Base-by-base conservation (phyloP, 2,113 vertebrate species). In the Sorex araneus region DNA sequence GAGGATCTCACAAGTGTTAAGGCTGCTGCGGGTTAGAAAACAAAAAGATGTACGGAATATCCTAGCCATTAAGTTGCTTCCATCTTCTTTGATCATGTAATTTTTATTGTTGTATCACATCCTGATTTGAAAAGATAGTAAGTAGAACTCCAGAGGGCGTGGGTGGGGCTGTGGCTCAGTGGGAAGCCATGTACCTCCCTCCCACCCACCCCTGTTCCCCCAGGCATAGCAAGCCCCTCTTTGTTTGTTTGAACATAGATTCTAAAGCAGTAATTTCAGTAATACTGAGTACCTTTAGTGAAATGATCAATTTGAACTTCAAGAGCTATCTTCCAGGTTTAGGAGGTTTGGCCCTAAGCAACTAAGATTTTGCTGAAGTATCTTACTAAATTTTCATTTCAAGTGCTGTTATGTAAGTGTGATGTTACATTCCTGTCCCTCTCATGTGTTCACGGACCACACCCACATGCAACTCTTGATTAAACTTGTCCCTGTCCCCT, bases 341-440 rank as follows among this genome's bases (percentile, higher is more conserved):
- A n/a, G n/a, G n/a, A n/a, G n/a, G n/a, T n/a, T n/a, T n/a, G n/a
- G n/a, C n/a, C n/a, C 40, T 40, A 40, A 76, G 50, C 34, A 87
- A 90, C 71, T 74, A 78, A 12, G 36, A 9, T 81, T 84, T 91
- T 74, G 30, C 36, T 76, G 23, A 90, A 87, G 32, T 57, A 66
- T 83, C 27, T 85, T 75, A 79, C 25, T 69, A 71, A 36, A 34
- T 94, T 43, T 90, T n/a, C 73, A 87, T 84, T 95, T 94, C 27
- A 67, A 50, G 21, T 40, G 50, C 50, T 40, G 21, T 78, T 74
- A 50, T 75, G 57, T 76, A 71, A 47, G 34, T 11, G 21, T 66
- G 75, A 36, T 54, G 8, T 30, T 34, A 9, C 6, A 66, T 13
- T 63, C 27, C 64, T 79, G 6, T 64, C 36, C 28, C 18, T 79